Evolutionary conservation across 2,888 invertebrate species (phyloP).

Genomic region (Cyaniris semiargus): DNA sequence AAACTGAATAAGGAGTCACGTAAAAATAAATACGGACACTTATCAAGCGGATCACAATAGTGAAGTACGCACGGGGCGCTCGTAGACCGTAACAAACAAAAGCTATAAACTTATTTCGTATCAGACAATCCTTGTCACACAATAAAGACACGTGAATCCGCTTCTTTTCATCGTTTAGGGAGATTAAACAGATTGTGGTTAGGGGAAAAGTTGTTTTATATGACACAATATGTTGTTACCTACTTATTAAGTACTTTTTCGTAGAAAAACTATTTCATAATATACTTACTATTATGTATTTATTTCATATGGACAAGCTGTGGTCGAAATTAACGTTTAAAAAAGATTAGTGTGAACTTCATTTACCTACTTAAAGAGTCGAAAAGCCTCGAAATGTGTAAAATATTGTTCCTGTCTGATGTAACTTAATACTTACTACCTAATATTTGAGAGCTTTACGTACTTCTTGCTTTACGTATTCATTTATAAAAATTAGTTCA

Average conservation of each 20-base stretch:
- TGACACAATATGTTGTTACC: not conserved
- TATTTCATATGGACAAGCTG: too few relatives aligned
- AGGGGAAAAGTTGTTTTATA: constrained; percentile 5
- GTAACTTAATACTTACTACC: too few relatives aligned
- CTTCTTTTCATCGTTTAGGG: not conserved
- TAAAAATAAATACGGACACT: constrained; percentile 70
- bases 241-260: not conserved
- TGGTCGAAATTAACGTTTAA: too few relatives aligned
- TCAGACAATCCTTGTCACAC: constrained; percentile 52
- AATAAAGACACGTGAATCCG: constrained; percentile 36
- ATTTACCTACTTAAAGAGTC: too few relatives aligned
- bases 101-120: constrained; percentile 74
- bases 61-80: constrained; percentile 64
- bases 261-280: too few relatives aligned
- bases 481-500: not conserved
- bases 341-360: too few relatives aligned
- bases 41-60: constrained; percentile 69
- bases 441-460: too few relatives aligned
- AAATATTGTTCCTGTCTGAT: too few relatives aligned
- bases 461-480: too few relatives aligned
- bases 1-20: constrained; percentile 62
- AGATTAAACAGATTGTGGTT: not conserved
- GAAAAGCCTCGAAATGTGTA: too few relatives aligned
- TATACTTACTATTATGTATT: too few relatives aligned
- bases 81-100: constrained; percentile 69